These are phyloP conservation scores for Frieseomelitta varia DNA, from an alignment of 1,140 invertebrate species.

Conservation along the genomic window DNA sequence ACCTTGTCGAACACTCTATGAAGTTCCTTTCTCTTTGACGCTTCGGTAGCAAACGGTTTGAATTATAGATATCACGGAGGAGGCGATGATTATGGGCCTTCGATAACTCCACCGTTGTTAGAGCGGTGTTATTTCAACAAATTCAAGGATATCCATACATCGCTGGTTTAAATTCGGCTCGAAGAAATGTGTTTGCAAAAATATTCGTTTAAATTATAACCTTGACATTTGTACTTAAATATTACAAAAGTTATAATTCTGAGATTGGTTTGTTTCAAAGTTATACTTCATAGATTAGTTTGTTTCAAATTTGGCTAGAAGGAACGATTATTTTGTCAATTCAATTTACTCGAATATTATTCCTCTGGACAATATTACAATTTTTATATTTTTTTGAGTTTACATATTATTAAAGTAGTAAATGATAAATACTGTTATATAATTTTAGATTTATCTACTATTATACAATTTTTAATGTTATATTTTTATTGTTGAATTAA, in stretches of 20 bases:
- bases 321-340: neutral
- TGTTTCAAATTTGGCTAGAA: slow-evolving; percentile 71
- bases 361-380: neutral
- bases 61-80: neutral
- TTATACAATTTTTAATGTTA: no score
- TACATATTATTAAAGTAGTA: neutral
- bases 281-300: no score
- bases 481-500: neutral
- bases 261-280: slow-evolving; percentile 68
- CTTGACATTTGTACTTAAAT: neutral
- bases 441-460: no score
- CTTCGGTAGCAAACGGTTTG: slow-evolving; percentile 33
- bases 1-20: neutral
- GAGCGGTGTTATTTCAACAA: slow-evolving; percentile 85
- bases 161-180: slow-evolving; percentile 77
- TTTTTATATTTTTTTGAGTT: neutral
- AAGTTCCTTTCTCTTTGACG: slow-evolving; percentile 46
- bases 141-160: slow-evolving; percentile 26
- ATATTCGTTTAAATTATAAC: neutral
- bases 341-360: neutral
- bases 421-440: no score
- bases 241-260: neutral
- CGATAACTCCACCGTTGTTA: slow-evolving; percentile 92
- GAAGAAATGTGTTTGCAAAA: slow-evolving; percentile 71
- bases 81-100: neutral